Evolutionary conservation across 2,797 vertebrate species (phyloP), one percentile per base, ranked within the genome.

Genomic region (Champsocephalus gunnari): DNA sequence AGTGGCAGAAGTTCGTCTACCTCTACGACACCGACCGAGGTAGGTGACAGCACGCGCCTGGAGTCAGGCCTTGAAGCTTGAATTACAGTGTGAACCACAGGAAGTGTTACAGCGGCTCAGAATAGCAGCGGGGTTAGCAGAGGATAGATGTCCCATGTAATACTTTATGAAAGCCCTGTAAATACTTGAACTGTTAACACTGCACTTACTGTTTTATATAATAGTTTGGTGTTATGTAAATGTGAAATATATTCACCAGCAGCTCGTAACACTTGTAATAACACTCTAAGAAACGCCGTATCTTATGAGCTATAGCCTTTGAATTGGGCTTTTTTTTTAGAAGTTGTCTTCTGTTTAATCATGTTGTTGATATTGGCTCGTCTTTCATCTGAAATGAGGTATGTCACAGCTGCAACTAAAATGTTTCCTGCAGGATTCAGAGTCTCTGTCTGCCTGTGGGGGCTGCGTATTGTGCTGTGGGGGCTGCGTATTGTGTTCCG

Each of bases 11-110:
- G 92, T 99, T 99, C 77, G 98, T 99, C 88, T 99, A 99, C 90
- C 97, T 99, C 77, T 99, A 99, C 17, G 98, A 99, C 93, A 99
- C 98, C 3, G 98, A 99, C 86, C 94, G 98, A 96, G 98, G 98
- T 99, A 95, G 95, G 97, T 86, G 76, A 72, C 75, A 17, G 47
- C 2, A 0, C 0, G 0, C 61, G 65, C 60, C 45, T 77, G 43
- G 41, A 69, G 62, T 75, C 13, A 1, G 47, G 59, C 38, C 32
- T 59, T 41, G 6, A 4, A 45, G 70, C 83, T 75, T 59, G 66
- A 85, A 48, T 86, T 83, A 81, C 73, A 81, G 66, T 8, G 2
- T 2, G 8, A 73, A 71, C 68, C 64, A 9, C 59, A 59, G 77
- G 59, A 77, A 70, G 47, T 59, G 65, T 75, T 80, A 44, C 43